phyloP scores from a whole-genome alignment of 2,113 vertebrate genomes.

The Pteronura brasiliensis region DNA sequence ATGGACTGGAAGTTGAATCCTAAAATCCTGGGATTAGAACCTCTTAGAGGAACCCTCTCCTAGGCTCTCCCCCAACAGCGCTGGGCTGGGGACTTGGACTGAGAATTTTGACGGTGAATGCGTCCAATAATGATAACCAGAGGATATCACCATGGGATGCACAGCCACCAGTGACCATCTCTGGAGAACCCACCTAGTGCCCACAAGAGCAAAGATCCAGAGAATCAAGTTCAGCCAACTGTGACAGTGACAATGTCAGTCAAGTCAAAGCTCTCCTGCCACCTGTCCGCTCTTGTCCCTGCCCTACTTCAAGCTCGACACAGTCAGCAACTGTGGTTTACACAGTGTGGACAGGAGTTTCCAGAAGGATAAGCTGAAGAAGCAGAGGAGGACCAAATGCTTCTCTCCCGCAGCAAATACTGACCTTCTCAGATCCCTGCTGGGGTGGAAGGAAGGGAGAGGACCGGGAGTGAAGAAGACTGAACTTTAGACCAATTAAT shows the following conservation, averaged over 20 bases:
- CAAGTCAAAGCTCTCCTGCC: not conserved
- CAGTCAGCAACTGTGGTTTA: not conserved
- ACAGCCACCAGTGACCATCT: not conserved
- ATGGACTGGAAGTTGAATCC: not conserved
- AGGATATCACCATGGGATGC: not conserved
- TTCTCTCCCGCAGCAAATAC: not conserved
- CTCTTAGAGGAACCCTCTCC: not conserved
- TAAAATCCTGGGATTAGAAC: not conserved
- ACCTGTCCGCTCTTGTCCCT: not conserved
- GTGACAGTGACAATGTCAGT: rapidly evolving
- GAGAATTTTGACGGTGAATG: not conserved
- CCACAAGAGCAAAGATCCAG: not conserved
- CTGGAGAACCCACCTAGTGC: not conserved
- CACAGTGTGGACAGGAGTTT: not conserved
- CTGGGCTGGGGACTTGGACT: not conserved
- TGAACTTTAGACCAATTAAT: not conserved
- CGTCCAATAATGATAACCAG: not conserved
- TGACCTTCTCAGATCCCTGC: not conserved
- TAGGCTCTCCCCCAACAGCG: not conserved
- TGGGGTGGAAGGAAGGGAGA: too few relatives aligned
- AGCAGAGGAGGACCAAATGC: not conserved
- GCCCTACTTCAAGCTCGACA: not conserved
- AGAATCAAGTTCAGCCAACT: not conserved
- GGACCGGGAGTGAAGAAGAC: not conserved
- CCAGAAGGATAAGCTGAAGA: not conserved